phyloP scores from a whole-genome alignment of 2,888 invertebrate genomes.

The Mellilla xanthometata region DNA sequence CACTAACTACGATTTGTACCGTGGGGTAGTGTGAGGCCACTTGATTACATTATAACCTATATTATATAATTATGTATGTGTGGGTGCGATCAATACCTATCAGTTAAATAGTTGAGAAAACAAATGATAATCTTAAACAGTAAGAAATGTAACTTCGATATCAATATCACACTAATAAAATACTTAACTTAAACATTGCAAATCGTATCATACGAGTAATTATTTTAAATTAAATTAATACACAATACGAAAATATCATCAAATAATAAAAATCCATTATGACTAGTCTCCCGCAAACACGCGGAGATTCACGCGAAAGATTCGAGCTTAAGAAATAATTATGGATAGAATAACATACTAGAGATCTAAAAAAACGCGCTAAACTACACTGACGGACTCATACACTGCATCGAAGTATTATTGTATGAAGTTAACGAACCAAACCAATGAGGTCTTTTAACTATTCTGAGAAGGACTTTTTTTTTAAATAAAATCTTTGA shows the following conservation, averaged over 20 bases:
- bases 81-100: too few species aligned
- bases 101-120: conserved; percentile 11
- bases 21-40: conserved; percentile 58
- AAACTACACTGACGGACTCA: conserved; percentile 36
- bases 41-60: conserved; percentile 19
- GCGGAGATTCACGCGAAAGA: conserved; percentile 43
- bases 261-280: conserved; percentile 46
- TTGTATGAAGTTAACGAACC: too few species aligned
- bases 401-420: too few species aligned
- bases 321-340: conserved; percentile 42
- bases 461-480: too few species aligned
- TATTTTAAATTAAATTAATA: conserved; percentile 24
- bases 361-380: conserved; percentile 63
- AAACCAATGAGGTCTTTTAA: too few species aligned
- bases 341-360: conserved; percentile 66
- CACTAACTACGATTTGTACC: conserved; percentile 68
- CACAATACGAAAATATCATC: conserved; percentile 31
- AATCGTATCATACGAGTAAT: conserved; percentile 37
- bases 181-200: conserved; percentile 40
- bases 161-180: conserved; percentile 29
- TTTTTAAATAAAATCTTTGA: too few species aligned
- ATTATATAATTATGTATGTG: too few species aligned
- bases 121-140: conserved; percentile 16
- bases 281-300: conserved; percentile 56
- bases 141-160: conserved; percentile 1